phyloP scores from a whole-genome alignment of 1,140 invertebrate species.

The Apis dorsata region DNA sequence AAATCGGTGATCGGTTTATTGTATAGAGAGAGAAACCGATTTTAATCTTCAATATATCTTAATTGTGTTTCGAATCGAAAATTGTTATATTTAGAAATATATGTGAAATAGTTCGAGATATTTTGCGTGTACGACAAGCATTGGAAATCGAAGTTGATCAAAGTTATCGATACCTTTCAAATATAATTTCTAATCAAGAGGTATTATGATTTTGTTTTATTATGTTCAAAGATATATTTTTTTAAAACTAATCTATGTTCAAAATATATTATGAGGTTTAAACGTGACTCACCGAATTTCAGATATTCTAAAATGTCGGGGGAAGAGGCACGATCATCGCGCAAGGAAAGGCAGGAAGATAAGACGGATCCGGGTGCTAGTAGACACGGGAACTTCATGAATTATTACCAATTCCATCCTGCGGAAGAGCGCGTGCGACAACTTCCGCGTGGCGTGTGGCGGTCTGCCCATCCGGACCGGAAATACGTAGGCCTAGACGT shows the following conservation, averaged over 20 bases:
- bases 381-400: conserved; percentile 90
- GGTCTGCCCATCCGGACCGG: conserved; percentile 64
- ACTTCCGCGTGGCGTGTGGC: conserved; percentile 84
- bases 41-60: background rate
- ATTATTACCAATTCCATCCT: conserved; percentile 91
- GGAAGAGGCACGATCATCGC: background rate
- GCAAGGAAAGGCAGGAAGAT: conserved; percentile 46
- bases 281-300: background rate
- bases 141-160: background rate
- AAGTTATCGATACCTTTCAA: no score
- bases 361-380: conserved; percentile 86
- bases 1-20: no score
- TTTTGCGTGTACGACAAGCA: background rate
- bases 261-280: accelerated
- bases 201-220: background rate
- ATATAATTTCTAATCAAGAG: no score
- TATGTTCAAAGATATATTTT: background rate
- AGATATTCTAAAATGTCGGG: conserved; percentile 48
- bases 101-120: background rate
- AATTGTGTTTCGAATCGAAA: background rate
- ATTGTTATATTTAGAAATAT: background rate
- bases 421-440: conserved; percentile 83
- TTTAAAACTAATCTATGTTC: background rate
- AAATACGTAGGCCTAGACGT: conserved; percentile 85
- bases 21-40: no score